Conservation (phyloP, 2,113 vertebrate genomes). For the Setophaga coronata region DNA sequence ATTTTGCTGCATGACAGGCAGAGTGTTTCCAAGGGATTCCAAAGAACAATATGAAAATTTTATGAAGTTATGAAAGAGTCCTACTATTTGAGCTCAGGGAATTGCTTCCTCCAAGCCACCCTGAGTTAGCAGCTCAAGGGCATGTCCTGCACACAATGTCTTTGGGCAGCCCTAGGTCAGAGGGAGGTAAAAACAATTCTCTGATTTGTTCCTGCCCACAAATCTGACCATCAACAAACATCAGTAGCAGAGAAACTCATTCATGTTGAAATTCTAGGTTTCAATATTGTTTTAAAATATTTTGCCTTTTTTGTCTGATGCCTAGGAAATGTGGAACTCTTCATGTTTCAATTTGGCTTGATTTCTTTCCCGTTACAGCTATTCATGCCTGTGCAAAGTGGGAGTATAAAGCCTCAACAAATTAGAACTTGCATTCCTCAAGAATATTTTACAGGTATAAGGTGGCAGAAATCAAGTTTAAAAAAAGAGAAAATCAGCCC, state of each 20-base stretch:
- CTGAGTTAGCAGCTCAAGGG: not conserved
- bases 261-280: not conserved
- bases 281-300: not conserved
- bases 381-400: not conserved
- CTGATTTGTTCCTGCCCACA: not conserved
- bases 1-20: not conserved
- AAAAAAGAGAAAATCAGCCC: not conserved
- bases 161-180: not conserved
- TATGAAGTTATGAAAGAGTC: not conserved
- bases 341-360: not conserved
- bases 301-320: not conserved
- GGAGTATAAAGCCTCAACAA: not conserved
- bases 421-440: not conserved
- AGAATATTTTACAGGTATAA: not conserved
- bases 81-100: not conserved
- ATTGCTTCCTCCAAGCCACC: not conserved
- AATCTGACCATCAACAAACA: not conserved
- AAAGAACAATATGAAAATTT: conserved; percentile 1
- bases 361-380: not conserved
- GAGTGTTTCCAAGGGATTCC: not conserved
- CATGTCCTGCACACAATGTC: not conserved
- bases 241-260: not conserved
- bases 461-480: not conserved
- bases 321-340: not conserved
- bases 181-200: not conserved